Conservation (phyloP, 2,888 invertebrate species). For the Arctia plantaginis region DNA sequence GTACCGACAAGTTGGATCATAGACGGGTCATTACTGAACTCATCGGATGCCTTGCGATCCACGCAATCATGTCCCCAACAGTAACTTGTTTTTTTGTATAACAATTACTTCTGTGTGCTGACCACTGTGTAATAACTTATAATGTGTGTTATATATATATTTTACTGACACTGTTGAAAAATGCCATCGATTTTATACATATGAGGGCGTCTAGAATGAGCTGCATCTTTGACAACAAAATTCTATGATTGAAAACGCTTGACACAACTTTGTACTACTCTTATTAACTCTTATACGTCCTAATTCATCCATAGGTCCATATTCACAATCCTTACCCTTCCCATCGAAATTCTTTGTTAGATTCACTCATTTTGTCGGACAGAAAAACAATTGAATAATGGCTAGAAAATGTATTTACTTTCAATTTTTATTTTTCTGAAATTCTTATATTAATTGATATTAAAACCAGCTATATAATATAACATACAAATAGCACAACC, state of each 20-base stretch:
- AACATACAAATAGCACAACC: background rate
- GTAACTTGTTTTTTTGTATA: conserved; percentile 8
- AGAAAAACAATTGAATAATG: too few species aligned
- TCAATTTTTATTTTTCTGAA: too few species aligned
- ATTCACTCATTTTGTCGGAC: too few species aligned
- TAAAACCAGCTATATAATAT: background rate
- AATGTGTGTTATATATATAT: too few species aligned
- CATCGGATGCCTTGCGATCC: conserved; percentile 4
- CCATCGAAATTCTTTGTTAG: too few species aligned
- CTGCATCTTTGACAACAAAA: background rate
- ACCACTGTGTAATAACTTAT: too few species aligned
- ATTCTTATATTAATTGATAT: too few species aligned
- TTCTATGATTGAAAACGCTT: too few species aligned
- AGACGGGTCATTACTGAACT: conserved; percentile 3
- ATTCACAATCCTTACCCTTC: too few species aligned
- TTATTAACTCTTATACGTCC: too few species aligned
- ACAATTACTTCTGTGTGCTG: background rate
- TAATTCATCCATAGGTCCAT: too few species aligned
- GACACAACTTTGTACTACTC: background rate
- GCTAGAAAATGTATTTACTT: too few species aligned
- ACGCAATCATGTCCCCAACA: conserved; percentile 1
- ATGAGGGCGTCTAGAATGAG: background rate
- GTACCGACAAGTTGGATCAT: conserved; percentile 30
- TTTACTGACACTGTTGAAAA: conserved; percentile 4
- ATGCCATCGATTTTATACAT: conserved; percentile 18